Evolutionary conservation across 2,888 invertebrate species (phyloP).

Genomic region (Trichogramma dendrolimi): DNA sequence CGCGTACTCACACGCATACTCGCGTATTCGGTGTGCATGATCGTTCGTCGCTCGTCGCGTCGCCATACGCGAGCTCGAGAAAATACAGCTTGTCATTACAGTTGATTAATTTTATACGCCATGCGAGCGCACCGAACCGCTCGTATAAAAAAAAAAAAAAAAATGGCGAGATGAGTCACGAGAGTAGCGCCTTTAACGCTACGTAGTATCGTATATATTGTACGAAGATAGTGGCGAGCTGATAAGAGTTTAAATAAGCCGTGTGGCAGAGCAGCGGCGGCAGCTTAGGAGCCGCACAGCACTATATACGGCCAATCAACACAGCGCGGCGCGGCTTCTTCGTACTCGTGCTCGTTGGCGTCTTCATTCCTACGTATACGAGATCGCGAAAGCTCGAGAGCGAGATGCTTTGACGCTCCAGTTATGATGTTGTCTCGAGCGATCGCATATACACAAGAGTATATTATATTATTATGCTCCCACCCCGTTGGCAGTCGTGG

Average conservation of each 20-base stretch:
- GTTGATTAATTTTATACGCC: slow-evolving; percentile 15
- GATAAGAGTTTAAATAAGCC: slow-evolving; percentile 33
- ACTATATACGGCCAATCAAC: slow-evolving; percentile 28
- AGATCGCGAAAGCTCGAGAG: too few relatives aligned
- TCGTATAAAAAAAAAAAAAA: not conserved
- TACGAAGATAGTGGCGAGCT: not conserved
- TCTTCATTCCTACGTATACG: slow-evolving; percentile 8
- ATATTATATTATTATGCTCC: too few relatives aligned
- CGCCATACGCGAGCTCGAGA: slow-evolving; percentile 2
- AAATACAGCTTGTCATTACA: slow-evolving; percentile 23
- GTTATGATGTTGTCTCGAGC: too few relatives aligned
- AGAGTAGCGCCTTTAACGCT: too few relatives aligned
- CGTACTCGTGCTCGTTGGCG: slow-evolving; percentile 14
- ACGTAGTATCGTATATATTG: too few relatives aligned
- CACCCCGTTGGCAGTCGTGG: too few relatives aligned
- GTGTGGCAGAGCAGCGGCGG: slow-evolving; percentile 5
- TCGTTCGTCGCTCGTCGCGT: not conserved
- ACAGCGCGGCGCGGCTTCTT: too few relatives aligned
- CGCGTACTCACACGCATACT: too few relatives aligned
- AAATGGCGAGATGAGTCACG: not conserved
- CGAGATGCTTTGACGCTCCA: too few relatives aligned
- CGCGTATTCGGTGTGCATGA: too few relatives aligned
- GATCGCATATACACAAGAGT: too few relatives aligned
- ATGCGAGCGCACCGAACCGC: not conserved
- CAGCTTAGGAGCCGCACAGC: not conserved